Conservation (phyloP, 2,113 vertebrate genomes). For the Suricata suricatta region DNA sequence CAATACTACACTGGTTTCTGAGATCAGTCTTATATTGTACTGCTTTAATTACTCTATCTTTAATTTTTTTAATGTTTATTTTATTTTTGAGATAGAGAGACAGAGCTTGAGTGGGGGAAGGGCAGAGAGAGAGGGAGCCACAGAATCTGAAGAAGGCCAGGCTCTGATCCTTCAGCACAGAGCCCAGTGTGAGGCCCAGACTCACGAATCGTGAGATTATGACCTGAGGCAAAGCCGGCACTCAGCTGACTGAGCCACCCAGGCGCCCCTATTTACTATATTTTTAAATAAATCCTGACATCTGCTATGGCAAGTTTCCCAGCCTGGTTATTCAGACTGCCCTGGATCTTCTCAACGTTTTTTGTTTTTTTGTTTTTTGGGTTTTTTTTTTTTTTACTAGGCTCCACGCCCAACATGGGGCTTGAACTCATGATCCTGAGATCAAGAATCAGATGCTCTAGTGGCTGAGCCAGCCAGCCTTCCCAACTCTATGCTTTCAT, state of each 20-base stretch:
- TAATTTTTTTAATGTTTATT: neutral
- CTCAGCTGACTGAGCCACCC: too few relatives aligned
- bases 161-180: too few relatives aligned
- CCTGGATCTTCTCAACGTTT: neutral
- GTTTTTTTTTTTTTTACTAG: neutral
- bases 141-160: too few relatives aligned
- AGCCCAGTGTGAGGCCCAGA: too few relatives aligned
- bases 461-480: neutral
- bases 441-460: neutral
- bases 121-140: too few relatives aligned
- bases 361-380: neutral
- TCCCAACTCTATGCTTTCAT: neutral
- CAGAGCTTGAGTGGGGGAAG: too few relatives aligned
- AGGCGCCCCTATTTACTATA: neutral
- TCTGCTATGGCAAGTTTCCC: neutral
- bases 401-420: neutral
- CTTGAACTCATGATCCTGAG: neutral
- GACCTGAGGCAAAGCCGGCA: too few relatives aligned
- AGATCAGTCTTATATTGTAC: neutral
- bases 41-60: neutral
- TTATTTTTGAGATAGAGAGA: too few relatives aligned
- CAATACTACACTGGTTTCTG: neutral
- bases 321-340: neutral
- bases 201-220: too few relatives aligned
- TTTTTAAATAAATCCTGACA: constrained; percentile 6